phyloP scores from a whole-genome alignment of 2,888 invertebrate genomes.

The Thumatha senex region DNA sequence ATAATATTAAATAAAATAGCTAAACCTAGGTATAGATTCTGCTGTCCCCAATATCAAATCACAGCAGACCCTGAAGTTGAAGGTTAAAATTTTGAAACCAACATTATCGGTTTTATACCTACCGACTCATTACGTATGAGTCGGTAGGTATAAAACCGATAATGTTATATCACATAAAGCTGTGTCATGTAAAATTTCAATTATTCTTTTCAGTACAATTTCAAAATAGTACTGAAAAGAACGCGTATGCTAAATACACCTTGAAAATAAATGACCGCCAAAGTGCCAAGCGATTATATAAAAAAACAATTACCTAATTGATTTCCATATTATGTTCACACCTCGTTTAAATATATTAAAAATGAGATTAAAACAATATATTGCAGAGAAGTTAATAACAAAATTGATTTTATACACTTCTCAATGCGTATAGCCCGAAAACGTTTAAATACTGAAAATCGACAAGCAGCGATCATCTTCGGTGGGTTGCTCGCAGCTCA shows the following conservation, averaged over 20 bases:
- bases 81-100: too few relatives aligned
- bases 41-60: too few relatives aligned
- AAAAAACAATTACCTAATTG: conserved; percentile 32
- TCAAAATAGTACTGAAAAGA: background rate
- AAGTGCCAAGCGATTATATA: conserved; percentile 5
- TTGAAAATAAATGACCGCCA: background rate
- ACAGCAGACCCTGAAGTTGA: too few relatives aligned
- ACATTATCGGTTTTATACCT: too few relatives aligned
- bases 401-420: conserved; percentile 61
- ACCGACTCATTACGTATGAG: too few relatives aligned
- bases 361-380: conserved; percentile 45
- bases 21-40: too few relatives aligned
- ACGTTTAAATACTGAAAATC: conserved; percentile 53
- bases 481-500: conserved; percentile 52
- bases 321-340: conserved; percentile 39
- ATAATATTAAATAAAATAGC: too few relatives aligned
- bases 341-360: conserved; percentile 53
- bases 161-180: too few relatives aligned
- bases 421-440: conserved; percentile 52
- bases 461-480: conserved; percentile 48
- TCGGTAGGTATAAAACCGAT: too few relatives aligned
- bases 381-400: conserved; percentile 55
- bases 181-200: too few relatives aligned
- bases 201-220: too few relatives aligned
- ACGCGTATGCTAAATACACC: background rate